phyloP scores from a whole-genome alignment of 2,113 vertebrate genomes.

The Nansenia antarctica region DNA sequence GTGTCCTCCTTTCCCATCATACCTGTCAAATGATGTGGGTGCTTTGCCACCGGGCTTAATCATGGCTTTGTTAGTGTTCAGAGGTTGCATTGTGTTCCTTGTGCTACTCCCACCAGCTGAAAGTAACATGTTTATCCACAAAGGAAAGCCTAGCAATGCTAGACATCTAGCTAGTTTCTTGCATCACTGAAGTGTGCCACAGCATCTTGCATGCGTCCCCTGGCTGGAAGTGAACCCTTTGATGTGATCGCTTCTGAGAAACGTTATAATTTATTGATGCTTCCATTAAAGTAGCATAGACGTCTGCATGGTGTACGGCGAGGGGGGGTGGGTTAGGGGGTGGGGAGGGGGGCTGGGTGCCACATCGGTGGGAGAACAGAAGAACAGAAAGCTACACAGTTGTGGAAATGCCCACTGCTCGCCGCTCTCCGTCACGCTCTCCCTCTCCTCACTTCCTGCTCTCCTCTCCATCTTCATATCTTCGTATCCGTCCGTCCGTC shows the following conservation, averaged over 20 bases:
- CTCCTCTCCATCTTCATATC: background rate
- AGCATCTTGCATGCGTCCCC: constrained; percentile 61
- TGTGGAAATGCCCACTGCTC: constrained; percentile 36
- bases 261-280: constrained; percentile 86
- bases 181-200: constrained; percentile 63
- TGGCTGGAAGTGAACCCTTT: constrained; percentile 75
- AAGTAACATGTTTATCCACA: constrained; percentile 66
- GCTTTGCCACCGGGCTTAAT: constrained; percentile 3
- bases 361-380: constrained; percentile 39
- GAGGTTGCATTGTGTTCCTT: constrained; percentile 60
- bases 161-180: constrained; percentile 52
- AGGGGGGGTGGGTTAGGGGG: constrained; percentile 22
- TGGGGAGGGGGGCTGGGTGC: constrained; percentile 41
- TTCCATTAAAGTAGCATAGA: constrained; percentile 77
- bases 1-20: background rate
- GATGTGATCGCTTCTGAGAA: constrained; percentile 82
- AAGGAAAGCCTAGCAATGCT: constrained; percentile 55
- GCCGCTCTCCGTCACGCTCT: too few relatives aligned
- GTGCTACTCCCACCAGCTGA: constrained; percentile 57
- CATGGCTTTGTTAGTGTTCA: constrained; percentile 22
- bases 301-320: constrained; percentile 48
- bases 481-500: background rate
- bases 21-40: background rate
- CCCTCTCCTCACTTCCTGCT: background rate
- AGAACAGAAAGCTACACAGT: constrained; percentile 21